A percentile compares a stretch with the other conserved stretches of the same genome.
These are phyloP conservation scores for Nixonia krombeini DNA, from an alignment of 1,140 invertebrate genomes.

Conservation along the genomic window DNA sequence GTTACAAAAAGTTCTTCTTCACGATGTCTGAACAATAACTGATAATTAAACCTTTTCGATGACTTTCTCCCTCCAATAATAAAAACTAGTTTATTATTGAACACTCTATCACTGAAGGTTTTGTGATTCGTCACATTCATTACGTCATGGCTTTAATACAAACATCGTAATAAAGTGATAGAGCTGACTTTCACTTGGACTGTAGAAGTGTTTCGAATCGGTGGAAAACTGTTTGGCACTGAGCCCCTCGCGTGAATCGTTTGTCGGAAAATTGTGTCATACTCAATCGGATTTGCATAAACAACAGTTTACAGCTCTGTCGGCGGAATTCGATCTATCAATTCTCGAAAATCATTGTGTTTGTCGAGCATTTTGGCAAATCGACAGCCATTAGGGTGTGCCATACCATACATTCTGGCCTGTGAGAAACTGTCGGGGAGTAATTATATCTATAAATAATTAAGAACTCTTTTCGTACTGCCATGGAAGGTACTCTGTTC, in stretches of 20 bases:
- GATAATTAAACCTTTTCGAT: no score
- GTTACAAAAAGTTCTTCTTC: no score
- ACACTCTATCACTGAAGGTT: no score
- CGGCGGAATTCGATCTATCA: conserved; percentile 7
- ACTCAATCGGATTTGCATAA: conserved; percentile 25
- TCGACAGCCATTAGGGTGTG: no score
- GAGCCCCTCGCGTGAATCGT: conserved; percentile 9
- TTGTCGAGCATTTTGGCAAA: conserved; percentile 17
- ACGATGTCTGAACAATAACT: no score
- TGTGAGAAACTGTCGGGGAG: not conserved
- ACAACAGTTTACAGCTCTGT: conserved; percentile 21
- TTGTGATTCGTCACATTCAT: no score
- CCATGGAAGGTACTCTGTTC: not conserved
- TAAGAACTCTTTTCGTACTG: not conserved
- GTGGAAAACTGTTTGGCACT: conserved; percentile 4
- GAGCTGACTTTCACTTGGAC: conserved; percentile 16
- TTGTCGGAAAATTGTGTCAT: conserved; percentile 16
- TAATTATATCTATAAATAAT: not conserved
- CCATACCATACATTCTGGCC: no score
- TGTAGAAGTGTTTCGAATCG: conserved; percentile 16
- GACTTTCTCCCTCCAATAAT: no score
- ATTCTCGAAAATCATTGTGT: conserved; percentile 4
- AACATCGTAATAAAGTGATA: conserved; percentile 22
- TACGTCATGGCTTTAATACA: no score
- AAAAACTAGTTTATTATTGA: no score